These are phyloP conservation scores for Tapirus terrestris DNA, from an alignment of 2,113 vertebrate genomes.

Conservation along the genomic window DNA sequence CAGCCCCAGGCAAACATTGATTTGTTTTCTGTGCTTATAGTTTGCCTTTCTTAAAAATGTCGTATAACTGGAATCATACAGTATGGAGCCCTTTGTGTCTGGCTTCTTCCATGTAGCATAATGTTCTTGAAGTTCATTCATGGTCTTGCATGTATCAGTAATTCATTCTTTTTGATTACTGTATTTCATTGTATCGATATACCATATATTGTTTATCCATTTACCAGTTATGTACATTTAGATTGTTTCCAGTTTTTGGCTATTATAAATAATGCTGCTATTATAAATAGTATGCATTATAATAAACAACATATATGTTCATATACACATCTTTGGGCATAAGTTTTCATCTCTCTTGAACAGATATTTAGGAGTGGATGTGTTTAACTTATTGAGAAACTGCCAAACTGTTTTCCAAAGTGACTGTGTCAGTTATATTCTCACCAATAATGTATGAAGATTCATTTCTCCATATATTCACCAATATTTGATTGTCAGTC, in stretches of 20 bases:
- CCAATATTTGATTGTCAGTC: neutral
- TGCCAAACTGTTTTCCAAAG: neutral
- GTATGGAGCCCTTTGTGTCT: neutral
- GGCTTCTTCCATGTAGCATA: neutral
- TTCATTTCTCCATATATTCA: neutral
- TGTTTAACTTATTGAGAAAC: neutral
- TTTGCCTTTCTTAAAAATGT: neutral
- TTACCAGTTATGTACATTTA: neutral
- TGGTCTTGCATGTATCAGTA: neutral
- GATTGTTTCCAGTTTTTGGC: neutral
- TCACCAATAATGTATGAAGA: neutral
- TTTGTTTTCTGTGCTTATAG: neutral
- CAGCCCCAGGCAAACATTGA: too few species aligned
- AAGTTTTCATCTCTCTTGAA: neutral
- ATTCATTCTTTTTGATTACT: neutral
- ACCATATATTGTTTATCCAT: neutral
- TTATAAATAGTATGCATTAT: too few species aligned
- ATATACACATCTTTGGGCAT: neutral
- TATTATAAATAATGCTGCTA: neutral
- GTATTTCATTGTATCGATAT: neutral
- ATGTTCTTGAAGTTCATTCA: neutral
- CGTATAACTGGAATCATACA: neutral
- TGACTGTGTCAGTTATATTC: neutral
- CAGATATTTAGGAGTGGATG: neutral
- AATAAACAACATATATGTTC: too few species aligned